phyloP scores from a whole-genome alignment of 2,113 vertebrate species.

The Circaetus gallicus region DNA sequence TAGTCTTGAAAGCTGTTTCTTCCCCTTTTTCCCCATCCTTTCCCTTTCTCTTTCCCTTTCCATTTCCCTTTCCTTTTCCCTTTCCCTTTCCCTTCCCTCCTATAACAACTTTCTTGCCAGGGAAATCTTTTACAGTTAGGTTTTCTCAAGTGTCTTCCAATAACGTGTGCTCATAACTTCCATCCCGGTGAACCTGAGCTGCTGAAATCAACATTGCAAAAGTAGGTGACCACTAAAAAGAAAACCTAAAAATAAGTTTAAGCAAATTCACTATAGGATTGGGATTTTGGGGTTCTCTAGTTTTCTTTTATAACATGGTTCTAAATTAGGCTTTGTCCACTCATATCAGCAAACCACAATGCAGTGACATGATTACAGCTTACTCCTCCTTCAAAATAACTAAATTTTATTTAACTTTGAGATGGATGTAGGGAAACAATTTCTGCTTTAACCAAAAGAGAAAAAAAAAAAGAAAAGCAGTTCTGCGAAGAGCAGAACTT shows the following conservation, averaged over 20 bases:
- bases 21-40: neutral
- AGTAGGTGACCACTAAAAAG: neutral
- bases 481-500: neutral
- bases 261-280: neutral
- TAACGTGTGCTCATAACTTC: neutral
- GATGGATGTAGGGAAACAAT: neutral
- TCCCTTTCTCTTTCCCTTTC: neutral
- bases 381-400: neutral
- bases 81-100: neutral
- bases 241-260: neutral
- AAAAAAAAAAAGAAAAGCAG: neutral
- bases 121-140: neutral
- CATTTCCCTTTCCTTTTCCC: no score
- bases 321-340: neutral
- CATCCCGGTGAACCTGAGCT: neutral
- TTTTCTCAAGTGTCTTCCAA: neutral
- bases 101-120: neutral
- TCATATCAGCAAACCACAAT: neutral
- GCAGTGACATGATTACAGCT: neutral
- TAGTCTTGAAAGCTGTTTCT: neutral
- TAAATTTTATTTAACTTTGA: neutral
- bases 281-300: neutral
- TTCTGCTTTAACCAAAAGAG: neutral
- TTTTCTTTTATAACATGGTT: neutral
- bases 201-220: neutral